Evolutionary conservation across 1,140 invertebrate genomes (phyloP), one percentile per base, ranked within the genome.

Genomic region (Hermetia illucens): DNA sequence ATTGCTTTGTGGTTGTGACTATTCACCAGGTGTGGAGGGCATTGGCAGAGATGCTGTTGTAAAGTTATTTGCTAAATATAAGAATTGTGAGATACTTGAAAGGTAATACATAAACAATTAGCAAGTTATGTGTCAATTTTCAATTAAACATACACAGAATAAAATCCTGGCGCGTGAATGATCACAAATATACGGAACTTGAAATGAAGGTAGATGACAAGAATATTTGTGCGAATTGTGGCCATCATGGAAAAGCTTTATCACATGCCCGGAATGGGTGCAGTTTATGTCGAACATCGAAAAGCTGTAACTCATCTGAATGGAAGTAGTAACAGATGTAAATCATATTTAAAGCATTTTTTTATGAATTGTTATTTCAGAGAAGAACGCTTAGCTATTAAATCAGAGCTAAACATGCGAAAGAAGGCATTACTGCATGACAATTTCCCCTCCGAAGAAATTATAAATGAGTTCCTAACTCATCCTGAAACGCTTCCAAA

Each of bases 1-100:
- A 15, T 53, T 92, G 21, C 53, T 93, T 0, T 79, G 85, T 47
- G 89, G 89, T 0, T 91, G 82, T 63, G 89, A 94, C 62, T 94
- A 91, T 59, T 70, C 67, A 36, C 74, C 76, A 1, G 88, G 88
- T 19, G 71, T 90, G 1, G 72, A 69, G 41, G 85, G 86, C 1
- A 70, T 88, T 20, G 87, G 87, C 1, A 81, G 80, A 56, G 79
- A 80, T 49, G 75, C 76, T 20, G 81, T 76, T 13, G 46, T 85
- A 2, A 81, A 83, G 48, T 74, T 88, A 36, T 71, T 91, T 34
- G 70, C 74, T 43, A 66, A 62, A 32, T 56, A 82, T 12, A 45
- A 63, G 21, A 70, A 78, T 36, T 61, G 69, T 13, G 59, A 75
- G 48, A 62, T 81, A 44, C 60, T 85, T 42, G 56, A 71, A 9